Evolutionary conservation across 2,797 vertebrate genomes (phyloP).

Genomic region (Botia kubotai): DNA sequence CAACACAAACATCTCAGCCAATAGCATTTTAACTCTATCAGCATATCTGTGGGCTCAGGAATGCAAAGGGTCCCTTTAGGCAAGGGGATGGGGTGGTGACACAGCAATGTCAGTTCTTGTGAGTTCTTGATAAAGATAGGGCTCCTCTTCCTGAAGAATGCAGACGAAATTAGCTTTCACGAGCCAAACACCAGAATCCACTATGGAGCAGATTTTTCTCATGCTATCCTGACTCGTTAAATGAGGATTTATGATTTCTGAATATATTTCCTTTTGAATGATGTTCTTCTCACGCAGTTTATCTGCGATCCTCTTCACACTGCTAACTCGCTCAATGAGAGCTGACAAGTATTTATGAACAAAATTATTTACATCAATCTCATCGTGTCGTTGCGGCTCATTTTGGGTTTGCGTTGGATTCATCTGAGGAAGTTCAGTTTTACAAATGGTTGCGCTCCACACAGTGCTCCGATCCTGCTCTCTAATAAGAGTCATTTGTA

Average conservation of each 20-base stretch:
- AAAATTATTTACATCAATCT: background rate
- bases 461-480: background rate
- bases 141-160: slow-evolving; percentile 7
- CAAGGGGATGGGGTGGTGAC: too few relatives aligned
- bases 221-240: background rate
- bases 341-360: background rate
- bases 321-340: background rate
- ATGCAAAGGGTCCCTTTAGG: too few relatives aligned
- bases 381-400: background rate
- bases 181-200: background rate
- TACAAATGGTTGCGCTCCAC: slow-evolving; percentile 1
- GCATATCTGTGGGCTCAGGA: too few relatives aligned
- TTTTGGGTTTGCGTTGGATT: background rate
- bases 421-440: background rate
- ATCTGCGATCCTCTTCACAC: slow-evolving; percentile 9
- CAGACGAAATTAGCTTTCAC: background rate
- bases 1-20: too few relatives aligned
- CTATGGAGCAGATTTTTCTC: background rate
- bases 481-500: slow-evolving; percentile 6
- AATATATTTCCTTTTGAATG: background rate
- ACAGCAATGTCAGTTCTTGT: too few relatives aligned
- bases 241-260: slow-evolving; percentile 5
- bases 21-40: too few relatives aligned
- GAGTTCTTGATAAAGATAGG: background rate
- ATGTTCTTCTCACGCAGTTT: background rate